Percentiles rank a stretch among this genome's conserved stretches.
These are phyloP conservation scores for Euschistus heros DNA, from an alignment of 1,140 invertebrate species.

Conservation along the genomic window DNA sequence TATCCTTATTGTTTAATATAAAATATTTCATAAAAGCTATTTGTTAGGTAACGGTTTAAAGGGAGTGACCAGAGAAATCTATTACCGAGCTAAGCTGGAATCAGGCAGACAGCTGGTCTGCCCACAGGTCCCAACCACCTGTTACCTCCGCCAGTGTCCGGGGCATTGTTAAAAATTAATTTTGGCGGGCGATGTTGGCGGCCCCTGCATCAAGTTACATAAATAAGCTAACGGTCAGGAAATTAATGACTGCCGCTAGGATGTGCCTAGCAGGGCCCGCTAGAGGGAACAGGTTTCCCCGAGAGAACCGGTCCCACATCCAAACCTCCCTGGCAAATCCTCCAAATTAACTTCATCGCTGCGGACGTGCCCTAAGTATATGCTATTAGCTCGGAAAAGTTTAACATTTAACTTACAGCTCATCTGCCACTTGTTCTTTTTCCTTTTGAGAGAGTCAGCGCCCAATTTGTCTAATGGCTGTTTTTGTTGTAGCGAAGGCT, in stretches of 20 bases:
- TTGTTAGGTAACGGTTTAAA: no score
- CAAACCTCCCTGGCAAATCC: conserved; percentile 9
- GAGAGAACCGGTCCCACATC: background rate
- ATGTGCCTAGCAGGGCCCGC: no score
- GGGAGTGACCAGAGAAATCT: no score
- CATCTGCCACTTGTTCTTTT: background rate
- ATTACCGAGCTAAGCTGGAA: no score
- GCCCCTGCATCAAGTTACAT: background rate
- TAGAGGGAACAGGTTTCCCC: background rate
- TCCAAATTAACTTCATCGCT: background rate
- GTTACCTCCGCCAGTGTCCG: no score
- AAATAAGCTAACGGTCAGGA: conserved; percentile 3
- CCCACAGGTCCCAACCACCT: no score
- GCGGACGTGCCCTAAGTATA: conserved; percentile 1
- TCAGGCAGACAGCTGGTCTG: no score
- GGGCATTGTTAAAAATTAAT: conserved; percentile 19
- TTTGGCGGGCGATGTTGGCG: background rate
- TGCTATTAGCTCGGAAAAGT: conserved; percentile 6
- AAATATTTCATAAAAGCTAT: no score
- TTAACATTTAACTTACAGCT: conserved; percentile 2
- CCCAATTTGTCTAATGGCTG: no score
- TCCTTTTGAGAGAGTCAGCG: background rate
- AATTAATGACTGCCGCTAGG: background rate
- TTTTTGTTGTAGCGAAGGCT: no score
- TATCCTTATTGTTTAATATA: no score